Conservation (phyloP, 1,140 invertebrate species). For the Bombus haemorrhoidalis region DNA sequence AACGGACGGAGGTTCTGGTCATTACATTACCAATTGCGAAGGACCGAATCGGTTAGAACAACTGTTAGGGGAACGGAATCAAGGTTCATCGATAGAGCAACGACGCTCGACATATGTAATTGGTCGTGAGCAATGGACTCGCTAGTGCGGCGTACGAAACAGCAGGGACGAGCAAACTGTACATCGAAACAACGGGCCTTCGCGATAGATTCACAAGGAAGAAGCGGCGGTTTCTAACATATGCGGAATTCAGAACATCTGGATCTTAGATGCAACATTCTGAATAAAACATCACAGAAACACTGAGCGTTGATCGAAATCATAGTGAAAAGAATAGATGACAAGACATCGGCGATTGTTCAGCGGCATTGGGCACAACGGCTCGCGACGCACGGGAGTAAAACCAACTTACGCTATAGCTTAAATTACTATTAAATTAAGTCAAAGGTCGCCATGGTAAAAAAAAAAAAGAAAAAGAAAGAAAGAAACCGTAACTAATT, state of each 20-base stretch:
- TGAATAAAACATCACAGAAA: not conserved
- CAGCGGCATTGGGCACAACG: not conserved
- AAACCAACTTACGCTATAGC: not conserved
- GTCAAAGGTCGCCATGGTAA: not conserved
- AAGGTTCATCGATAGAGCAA: not conserved
- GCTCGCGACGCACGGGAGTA: not conserved
- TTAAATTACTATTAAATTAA: not conserved
- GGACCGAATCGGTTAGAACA: not conserved
- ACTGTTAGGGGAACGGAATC: not conserved
- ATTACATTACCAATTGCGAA: fast-evolving
- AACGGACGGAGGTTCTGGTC: no score
- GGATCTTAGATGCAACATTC: not conserved
- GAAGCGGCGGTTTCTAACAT: not conserved
- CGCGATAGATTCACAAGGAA: no score
- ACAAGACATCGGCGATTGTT: not conserved
- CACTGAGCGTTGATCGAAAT: not conserved
- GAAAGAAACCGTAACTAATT: not conserved
- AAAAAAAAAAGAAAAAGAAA: no score
- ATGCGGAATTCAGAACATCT: not conserved
- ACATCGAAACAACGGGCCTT: not conserved
- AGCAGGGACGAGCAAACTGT: not conserved
- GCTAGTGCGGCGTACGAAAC: not conserved
- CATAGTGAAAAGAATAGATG: not conserved
- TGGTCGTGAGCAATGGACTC: not conserved
- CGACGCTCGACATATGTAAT: not conserved